A percentile compares a stretch with the other conserved stretches of the same genome.
Conservation (phyloP, 2,888 invertebrate species). For the Calameuta idolon region DNA sequence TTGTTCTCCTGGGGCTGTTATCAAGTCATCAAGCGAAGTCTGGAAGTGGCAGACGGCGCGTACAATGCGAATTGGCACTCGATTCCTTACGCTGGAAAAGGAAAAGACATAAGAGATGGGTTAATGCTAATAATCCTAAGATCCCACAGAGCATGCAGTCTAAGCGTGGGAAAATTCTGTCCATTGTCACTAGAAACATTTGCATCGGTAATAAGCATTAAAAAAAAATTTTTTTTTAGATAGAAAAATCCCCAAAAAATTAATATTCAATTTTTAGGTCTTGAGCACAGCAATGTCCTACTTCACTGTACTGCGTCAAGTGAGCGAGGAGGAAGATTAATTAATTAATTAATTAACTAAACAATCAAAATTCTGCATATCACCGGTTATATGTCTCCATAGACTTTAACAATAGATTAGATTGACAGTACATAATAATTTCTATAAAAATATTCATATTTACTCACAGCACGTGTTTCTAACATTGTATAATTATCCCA, state of each 20-base stretch:
- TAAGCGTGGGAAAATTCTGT: background rate
- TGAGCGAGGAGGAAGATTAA: constrained; percentile 21
- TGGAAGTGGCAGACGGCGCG: background rate
- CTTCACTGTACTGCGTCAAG: constrained; percentile 33
- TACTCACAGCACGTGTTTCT: background rate
- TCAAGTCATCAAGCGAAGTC: background rate
- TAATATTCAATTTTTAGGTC: constrained; percentile 19
- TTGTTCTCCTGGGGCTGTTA: background rate
- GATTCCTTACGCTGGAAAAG: background rate
- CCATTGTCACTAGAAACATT: background rate
- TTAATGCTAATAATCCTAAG: background rate
- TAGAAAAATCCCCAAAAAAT: background rate
- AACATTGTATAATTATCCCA: background rate
- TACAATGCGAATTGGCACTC: background rate
- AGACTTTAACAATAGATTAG: background rate
- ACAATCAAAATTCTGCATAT: background rate
- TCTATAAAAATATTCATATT: background rate
- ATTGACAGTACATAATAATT: background rate
- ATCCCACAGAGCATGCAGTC: background rate
- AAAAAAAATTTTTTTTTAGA: fast-evolving
- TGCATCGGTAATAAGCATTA: background rate
- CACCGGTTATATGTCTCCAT: background rate
- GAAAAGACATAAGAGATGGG: background rate
- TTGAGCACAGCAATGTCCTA: constrained; percentile 35
- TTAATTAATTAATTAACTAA: background rate